Conservation (phyloP, 2,797 vertebrate genomes). For the Pangasius djambal region DNA sequence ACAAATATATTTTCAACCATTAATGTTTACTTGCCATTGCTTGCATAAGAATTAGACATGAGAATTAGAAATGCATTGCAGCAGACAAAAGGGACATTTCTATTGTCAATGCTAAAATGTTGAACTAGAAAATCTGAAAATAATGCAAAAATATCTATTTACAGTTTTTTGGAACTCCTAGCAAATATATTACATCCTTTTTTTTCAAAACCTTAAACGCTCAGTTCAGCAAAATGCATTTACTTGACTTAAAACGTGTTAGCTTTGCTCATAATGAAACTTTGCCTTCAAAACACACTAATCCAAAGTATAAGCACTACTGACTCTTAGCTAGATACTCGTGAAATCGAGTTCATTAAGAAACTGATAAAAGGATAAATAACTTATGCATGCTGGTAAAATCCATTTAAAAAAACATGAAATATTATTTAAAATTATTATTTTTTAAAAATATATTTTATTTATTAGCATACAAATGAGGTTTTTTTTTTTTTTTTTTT, state of each 20-base stretch:
- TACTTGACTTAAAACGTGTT: not conserved
- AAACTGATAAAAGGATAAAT: not conserved
- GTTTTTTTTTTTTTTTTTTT: not conserved
- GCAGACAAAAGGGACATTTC: not conserved
- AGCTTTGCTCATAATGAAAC: not conserved
- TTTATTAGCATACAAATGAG: not conserved
- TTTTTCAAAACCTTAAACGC: not conserved
- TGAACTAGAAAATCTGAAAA: conserved; percentile 3
- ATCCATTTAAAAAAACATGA: too few relatives aligned
- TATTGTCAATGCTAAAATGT: not conserved
- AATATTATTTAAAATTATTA: too few relatives aligned
- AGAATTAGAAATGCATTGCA: conserved; percentile 24
- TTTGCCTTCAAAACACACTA: not conserved
- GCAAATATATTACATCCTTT: not conserved
- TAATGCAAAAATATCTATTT: not conserved
- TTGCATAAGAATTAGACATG: conserved; percentile 22
- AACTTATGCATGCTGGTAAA: not conserved
- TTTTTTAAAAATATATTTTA: not conserved
- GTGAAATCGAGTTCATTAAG: not conserved
- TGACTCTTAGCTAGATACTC: not conserved
- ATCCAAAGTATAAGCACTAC: not conserved
- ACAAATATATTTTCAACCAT: conserved; percentile 36
- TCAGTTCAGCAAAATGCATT: not conserved
- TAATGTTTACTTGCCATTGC: conserved; percentile 2
- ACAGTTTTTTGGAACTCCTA: not conserved